These are phyloP conservation scores for Brachyptera putata DNA, from an alignment of 2,888 invertebrate genomes.

Conservation along the genomic window DNA sequence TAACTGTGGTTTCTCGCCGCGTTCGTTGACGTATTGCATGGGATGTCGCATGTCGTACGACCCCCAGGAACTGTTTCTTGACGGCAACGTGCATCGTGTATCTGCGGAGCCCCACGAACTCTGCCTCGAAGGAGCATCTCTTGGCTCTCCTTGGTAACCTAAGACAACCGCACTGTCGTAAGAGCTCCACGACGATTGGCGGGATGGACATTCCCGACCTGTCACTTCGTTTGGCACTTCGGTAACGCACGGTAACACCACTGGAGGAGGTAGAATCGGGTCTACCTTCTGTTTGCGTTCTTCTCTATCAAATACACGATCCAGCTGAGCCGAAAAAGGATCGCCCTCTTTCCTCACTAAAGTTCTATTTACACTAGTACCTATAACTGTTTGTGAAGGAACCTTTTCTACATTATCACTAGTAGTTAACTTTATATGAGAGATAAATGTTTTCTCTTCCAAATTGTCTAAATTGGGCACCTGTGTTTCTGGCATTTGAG, in stretches of 20 bases:
- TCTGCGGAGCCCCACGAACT: conserved; percentile 81
- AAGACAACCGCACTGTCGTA: conserved; percentile 72
- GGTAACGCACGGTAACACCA: conserved; percentile 42
- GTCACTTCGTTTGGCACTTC: conserved; percentile 34
- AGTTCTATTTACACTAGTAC: conserved; percentile 52
- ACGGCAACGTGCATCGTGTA: conserved; percentile 55
- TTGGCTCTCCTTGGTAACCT: conserved; percentile 49
- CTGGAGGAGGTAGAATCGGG: conserved; percentile 10
- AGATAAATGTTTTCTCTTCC: conserved; percentile 29
- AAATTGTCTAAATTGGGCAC: conserved; percentile 25
- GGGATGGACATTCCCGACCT: conserved; percentile 52
- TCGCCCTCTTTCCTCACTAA: conserved; percentile 53
- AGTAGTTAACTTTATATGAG: conserved; percentile 24
- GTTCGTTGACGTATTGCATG: conserved; percentile 32
- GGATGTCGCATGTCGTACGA: conserved; percentile 60
- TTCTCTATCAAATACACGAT: conserved; percentile 66
- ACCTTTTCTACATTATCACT: conserved; percentile 12
- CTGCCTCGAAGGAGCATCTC: conserved; percentile 61
- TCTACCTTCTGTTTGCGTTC: conserved; percentile 47
- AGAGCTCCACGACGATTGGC: conserved; percentile 75
- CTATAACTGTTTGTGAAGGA: conserved; percentile 46
- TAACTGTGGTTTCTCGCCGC: conserved; percentile 27
- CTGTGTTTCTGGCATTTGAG: conserved; percentile 36
- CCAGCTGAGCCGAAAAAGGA: conserved; percentile 65
- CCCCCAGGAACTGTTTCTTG: conserved; percentile 67